phyloP scores from a whole-genome alignment of 2,888 invertebrate species.

The Strigamia crassipes region DNA sequence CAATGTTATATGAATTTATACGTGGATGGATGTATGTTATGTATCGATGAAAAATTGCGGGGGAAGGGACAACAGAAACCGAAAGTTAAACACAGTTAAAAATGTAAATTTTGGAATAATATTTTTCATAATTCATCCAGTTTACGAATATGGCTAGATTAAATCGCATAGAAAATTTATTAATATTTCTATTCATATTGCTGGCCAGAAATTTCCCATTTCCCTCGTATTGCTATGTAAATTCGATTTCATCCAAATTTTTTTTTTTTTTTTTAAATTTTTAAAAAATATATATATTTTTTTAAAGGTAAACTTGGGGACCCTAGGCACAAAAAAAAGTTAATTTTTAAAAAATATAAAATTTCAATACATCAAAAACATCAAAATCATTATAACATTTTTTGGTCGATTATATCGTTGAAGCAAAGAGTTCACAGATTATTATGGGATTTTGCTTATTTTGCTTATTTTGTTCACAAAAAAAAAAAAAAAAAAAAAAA shows the following conservation, averaged over 20 bases:
- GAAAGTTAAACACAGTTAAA: background rate
- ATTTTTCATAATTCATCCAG: background rate
- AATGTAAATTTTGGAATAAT: background rate
- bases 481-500: no score
- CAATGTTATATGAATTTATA: background rate
- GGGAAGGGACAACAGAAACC: background rate
- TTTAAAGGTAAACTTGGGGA: no score
- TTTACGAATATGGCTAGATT: slow-evolving; percentile 8
- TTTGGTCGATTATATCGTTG: no score
- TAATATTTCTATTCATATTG: slow-evolving; percentile 10
- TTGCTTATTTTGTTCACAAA: no score
- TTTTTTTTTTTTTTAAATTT: background rate
- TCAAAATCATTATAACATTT: no score
- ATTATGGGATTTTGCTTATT: no score
- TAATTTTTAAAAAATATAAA: no score
- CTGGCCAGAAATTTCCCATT: background rate
- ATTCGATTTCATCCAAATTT: background rate
- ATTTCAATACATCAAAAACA: no score
- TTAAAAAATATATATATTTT: no score
- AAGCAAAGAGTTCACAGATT: no score
- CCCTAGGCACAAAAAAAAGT: no score
- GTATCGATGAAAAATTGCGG: background rate
- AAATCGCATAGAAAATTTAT: slow-evolving; percentile 4
- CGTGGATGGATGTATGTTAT: no score
- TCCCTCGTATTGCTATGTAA: background rate